Percentiles rank a stretch among this genome's conserved stretches.
Conservation (phyloP, 2,888 invertebrate species). For the Cantharis rufa region DNA sequence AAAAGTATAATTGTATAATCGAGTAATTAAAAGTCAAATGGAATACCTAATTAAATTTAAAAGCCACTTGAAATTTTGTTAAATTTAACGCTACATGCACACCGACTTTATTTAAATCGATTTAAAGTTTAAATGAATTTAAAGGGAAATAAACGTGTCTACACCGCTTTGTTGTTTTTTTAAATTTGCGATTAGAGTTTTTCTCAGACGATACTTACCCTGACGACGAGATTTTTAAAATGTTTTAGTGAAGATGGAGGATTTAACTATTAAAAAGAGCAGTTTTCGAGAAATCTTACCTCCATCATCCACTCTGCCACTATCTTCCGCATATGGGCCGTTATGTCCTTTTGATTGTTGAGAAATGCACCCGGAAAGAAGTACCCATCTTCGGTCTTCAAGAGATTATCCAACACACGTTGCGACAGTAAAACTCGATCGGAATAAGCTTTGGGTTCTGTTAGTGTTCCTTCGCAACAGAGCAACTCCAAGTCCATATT, state of each 20-base stretch:
- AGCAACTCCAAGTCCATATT: conserved; percentile 45
- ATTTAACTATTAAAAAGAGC: background rate
- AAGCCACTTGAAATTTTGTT: background rate
- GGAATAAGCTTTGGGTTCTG: conserved; percentile 53
- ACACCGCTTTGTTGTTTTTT: background rate
- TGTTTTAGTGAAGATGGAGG: background rate
- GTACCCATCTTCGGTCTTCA: conserved; percentile 85
- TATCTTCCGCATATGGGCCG: conserved; percentile 87
- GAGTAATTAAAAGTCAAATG: background rate
- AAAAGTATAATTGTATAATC: background rate
- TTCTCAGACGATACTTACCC: background rate
- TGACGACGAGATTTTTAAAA: background rate
- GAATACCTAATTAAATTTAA: background rate
- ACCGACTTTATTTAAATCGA: background rate
- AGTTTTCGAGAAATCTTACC: conserved; percentile 61
- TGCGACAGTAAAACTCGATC: conserved; percentile 80
- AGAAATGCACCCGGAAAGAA: conserved; percentile 78
- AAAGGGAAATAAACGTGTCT: background rate
- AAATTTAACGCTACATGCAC: background rate
- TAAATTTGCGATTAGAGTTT: background rate
- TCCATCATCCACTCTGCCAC: conserved; percentile 98
- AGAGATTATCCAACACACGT: conserved; percentile 80
- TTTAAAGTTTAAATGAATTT: background rate
- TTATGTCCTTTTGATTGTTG: conserved; percentile 86
- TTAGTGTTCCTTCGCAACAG: conserved; percentile 51